Conservation (phyloP, 2,113 vertebrate genomes). For the Gobius niger region DNA sequence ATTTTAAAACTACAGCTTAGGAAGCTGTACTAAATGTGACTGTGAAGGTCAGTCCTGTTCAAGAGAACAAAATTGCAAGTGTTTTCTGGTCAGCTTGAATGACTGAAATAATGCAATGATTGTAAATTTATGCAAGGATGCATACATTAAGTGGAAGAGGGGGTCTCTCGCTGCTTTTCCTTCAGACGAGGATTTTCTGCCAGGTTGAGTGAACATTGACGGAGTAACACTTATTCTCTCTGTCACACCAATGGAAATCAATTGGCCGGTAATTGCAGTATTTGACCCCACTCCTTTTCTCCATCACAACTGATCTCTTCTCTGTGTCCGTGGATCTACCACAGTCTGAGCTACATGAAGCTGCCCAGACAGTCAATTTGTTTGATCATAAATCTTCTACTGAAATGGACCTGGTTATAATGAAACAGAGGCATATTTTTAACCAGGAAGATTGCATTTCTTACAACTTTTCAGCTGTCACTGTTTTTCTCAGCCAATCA, state of each 20-base stretch:
- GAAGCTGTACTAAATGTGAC: too few species aligned
- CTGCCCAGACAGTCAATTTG: conserved; percentile 37
- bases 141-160: conserved; percentile 26
- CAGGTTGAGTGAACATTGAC: conserved; percentile 71
- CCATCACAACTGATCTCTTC: conserved; percentile 51
- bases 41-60: too few species aligned
- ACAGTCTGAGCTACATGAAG: conserved; percentile 44
- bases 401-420: neutral
- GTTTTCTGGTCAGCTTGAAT: conserved; percentile 11
- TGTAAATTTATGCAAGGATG: conserved; percentile 40
- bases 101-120: conserved; percentile 32
- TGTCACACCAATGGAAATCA: conserved; percentile 75
- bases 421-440: neutral
- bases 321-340: conserved; percentile 35
- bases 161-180: conserved; percentile 23
- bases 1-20: too few species aligned
- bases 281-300: conserved; percentile 67
- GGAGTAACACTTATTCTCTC: conserved; percentile 72
- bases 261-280: conserved; percentile 72
- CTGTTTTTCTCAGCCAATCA: too few species aligned
- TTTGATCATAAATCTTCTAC: conserved; percentile 26
- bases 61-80: neutral
- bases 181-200: conserved; percentile 56
- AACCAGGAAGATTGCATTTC: neutral
- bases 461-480: neutral